Evolutionary conservation across 2,113 vertebrate genomes (phyloP).

Genomic region (Paralichthys olivaceus): DNA sequence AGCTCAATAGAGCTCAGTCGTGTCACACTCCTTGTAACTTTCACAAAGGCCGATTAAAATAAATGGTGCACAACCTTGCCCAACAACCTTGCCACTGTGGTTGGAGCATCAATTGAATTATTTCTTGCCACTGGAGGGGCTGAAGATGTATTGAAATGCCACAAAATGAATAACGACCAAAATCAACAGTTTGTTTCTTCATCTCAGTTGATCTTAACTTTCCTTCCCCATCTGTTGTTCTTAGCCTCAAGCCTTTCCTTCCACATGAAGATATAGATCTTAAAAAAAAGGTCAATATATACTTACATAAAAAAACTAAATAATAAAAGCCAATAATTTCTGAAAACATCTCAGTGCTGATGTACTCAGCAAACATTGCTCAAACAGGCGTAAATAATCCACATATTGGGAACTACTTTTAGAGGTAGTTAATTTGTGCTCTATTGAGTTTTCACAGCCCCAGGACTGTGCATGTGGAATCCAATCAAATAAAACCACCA

Average conservation of each 20-base stretch:
- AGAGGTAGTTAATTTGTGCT: not conserved
- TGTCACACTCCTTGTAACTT: not conserved
- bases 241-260: not conserved
- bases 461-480: not conserved
- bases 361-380: not conserved
- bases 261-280: not conserved
- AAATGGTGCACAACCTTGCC: not conserved
- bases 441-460: not conserved
- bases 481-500: no score
- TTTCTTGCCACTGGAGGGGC: not conserved
- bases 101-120: not conserved
- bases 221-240: not conserved
- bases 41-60: not conserved
- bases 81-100: not conserved
- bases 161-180: not conserved
- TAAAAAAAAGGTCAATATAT: conserved; percentile 3
- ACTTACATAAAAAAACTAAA: not conserved
- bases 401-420: not conserved
- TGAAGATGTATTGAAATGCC: not conserved
- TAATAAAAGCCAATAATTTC: not conserved
- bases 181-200: not conserved
- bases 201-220: not conserved
- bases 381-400: not conserved
- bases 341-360: not conserved
- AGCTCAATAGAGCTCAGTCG: not conserved